Conservation (phyloP, 2,888 invertebrate genomes). For the Psylliodes chrysocephalus region DNA sequence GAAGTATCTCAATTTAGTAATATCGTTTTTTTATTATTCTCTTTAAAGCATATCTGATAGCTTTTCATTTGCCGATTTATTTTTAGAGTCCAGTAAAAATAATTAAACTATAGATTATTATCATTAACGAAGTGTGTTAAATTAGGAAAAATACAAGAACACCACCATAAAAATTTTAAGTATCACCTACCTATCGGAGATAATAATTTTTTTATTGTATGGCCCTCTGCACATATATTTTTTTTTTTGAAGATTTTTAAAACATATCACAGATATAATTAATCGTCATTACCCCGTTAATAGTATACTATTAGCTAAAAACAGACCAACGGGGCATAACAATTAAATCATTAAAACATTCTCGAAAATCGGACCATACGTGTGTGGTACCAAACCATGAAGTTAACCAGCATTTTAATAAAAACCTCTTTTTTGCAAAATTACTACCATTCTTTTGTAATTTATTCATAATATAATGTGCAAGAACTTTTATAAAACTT, state of each 20-base stretch:
- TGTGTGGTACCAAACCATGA: conserved; percentile 34
- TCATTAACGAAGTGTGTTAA: too few relatives aligned
- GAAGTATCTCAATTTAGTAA: too few relatives aligned
- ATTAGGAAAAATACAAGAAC: too few relatives aligned
- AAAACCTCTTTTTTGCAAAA: conserved; percentile 39
- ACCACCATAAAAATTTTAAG: not conserved
- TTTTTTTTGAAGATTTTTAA: conserved; percentile 3
- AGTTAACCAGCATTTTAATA: conserved; percentile 27
- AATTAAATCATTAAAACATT: conserved; percentile 43
- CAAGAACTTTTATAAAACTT: conserved; percentile 40
- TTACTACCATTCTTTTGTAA: conserved; percentile 45
- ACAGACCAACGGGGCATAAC: conserved; percentile 30
- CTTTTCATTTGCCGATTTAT: too few relatives aligned
- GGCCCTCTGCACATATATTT: not conserved
- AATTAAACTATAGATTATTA: too few relatives aligned
- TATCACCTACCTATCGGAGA: not conserved
- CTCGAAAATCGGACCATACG: conserved; percentile 32
- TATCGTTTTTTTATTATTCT: too few relatives aligned
- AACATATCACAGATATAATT: conserved; percentile 10
- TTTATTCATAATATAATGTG: conserved; percentile 44
- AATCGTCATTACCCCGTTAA: conserved; percentile 21
- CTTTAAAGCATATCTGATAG: too few relatives aligned
- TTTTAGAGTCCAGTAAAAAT: too few relatives aligned
- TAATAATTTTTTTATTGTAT: conserved; percentile 11
- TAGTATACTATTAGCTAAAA: conserved; percentile 28